phyloP scores from a whole-genome alignment of 1,140 invertebrate genomes.

The Cataglyphis hispanica region DNA sequence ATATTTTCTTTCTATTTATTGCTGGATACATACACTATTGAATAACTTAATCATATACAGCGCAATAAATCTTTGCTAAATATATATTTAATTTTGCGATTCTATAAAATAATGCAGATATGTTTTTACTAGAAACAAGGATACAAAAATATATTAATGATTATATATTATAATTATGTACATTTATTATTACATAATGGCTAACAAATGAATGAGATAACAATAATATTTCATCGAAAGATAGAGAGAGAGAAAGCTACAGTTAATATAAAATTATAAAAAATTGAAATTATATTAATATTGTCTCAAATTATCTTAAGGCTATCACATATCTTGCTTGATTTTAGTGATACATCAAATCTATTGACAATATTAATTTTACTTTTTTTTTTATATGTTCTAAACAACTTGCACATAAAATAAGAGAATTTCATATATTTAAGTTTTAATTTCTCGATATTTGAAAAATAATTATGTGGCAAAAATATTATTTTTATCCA shows the following conservation, averaged over 20 bases:
- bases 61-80: neutral
- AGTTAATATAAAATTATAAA: neutral
- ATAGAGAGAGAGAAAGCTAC: neutral
- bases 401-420: neutral
- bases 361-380: neutral
- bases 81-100: neutral
- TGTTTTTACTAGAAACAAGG: neutral
- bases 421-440: neutral
- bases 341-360: neutral
- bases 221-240: neutral
- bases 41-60: neutral
- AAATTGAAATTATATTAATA: slow-evolving; percentile 10
- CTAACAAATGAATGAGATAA: neutral
- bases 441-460: neutral
- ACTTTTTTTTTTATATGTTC: slow-evolving; percentile 11
- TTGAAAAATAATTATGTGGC: neutral
- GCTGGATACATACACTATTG: neutral
- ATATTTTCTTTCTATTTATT: neutral
- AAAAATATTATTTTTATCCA: slow-evolving; percentile 20
- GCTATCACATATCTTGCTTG: neutral
- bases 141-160: neutral
- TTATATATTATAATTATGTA: neutral
- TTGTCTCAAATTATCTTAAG: neutral
- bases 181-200: neutral
- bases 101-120: neutral